phyloP scores from a whole-genome alignment of 2,113 vertebrate genomes.

The western clawed frog (Xenopus tropicalis) region UCB_Xtro_10.0 CM004446.2:74519501-74520000 shows the following conservation, averaged over 20 bases:
- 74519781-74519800: not conserved
- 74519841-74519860: not conserved
- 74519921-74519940: too few relatives aligned
- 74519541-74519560: too few relatives aligned
- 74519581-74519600: not conserved
- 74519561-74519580: not conserved
- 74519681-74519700: constrained; percentile 20
- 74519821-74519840: not conserved
- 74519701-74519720: constrained; percentile 17
- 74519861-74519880: not conserved
- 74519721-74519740: constrained; percentile 33
- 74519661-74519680: constrained; percentile 10
- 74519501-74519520: too few relatives aligned
- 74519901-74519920: not conserved
- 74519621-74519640: not conserved
- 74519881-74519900: not conserved
- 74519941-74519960: too few relatives aligned
- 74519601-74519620: not conserved
- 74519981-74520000: too few relatives aligned
- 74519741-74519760: constrained; percentile 1
- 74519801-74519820: not conserved
- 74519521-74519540: too few relatives aligned
- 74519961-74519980: too few relatives aligned
- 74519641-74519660: constrained; percentile 21
- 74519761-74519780: constrained; percentile 24